Evolutionary conservation across 2,113 vertebrate species (phyloP).

Genomic region (Bambusicola thoracicus): DNA sequence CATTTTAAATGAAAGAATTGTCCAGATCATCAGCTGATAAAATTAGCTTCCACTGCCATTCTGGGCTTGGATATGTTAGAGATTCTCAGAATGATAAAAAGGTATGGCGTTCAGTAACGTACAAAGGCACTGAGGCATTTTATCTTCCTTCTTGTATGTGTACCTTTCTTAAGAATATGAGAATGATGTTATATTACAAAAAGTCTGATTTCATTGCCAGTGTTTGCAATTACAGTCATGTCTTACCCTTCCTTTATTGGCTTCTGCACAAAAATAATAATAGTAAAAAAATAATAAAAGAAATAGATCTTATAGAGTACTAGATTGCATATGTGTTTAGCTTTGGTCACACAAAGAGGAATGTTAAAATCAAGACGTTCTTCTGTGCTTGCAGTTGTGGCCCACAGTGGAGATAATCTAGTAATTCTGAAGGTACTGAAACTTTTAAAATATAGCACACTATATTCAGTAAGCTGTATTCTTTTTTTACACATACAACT

Average conservation of each 20-base stretch:
- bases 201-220: background rate
- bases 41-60: background rate
- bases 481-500: background rate
- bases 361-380: background rate
- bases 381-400: background rate
- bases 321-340: background rate
- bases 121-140: background rate
- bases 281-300: background rate
- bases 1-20: background rate
- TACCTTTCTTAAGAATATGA: background rate
- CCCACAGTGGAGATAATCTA: background rate
- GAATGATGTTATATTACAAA: background rate
- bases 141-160: fast-evolving
- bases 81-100: background rate
- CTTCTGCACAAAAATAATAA: background rate
- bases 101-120: fast-evolving
- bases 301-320: background rate
- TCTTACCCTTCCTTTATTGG: background rate
- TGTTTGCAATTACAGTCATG: background rate
- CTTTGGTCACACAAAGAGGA: background rate
- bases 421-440: background rate
- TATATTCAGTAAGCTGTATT: background rate
- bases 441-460: background rate
- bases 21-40: background rate
- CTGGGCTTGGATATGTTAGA: background rate